Conservation (phyloP, 1,140 invertebrate genomes). For the Tenebrio molitor region DNA sequence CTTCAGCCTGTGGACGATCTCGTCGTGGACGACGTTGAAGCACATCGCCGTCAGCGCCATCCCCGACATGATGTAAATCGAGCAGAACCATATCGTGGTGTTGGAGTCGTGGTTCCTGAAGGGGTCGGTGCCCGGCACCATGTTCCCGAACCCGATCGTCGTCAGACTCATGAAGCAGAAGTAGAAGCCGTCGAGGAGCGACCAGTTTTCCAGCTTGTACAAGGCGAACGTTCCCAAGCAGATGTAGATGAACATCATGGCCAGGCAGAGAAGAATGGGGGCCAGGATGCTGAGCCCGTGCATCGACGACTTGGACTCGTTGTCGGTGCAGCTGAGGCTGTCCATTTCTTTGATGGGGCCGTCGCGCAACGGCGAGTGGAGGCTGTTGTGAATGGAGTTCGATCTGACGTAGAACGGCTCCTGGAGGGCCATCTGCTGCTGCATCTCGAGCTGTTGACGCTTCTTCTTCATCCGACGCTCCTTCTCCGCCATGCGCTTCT, state of each 20-base stretch:
- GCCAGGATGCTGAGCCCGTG: constrained; percentile 82
- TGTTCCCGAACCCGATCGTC: constrained; percentile 93
- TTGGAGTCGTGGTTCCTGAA: constrained; percentile 73
- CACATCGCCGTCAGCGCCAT: constrained; percentile 88
- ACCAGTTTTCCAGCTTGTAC: constrained; percentile 88
- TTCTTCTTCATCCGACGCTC: constrained; percentile 82
- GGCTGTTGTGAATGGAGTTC: constrained; percentile 73
- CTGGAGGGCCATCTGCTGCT: constrained; percentile 77
- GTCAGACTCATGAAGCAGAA: constrained; percentile 95
- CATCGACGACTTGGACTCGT: constrained; percentile 80
- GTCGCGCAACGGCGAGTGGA: constrained; percentile 72
- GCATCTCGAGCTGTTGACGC: constrained; percentile 81
- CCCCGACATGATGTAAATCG: constrained; percentile 69
- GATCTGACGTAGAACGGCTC: constrained; percentile 85
- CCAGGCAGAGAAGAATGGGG: constrained; percentile 81
- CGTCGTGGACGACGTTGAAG: constrained; percentile 97
- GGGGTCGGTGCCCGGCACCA: constrained; percentile 83
- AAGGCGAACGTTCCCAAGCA: constrained; percentile 90
- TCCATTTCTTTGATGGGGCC: constrained; percentile 70
- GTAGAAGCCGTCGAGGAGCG: constrained; percentile 90
- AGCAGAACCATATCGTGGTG: constrained; percentile 89
- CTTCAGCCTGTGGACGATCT: constrained; percentile 84
- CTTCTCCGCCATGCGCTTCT: constrained; percentile 83
- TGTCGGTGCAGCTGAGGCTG: constrained; percentile 79
- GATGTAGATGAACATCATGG: constrained; percentile 87